Base-by-base conservation (phyloP, 2,888 invertebrate species). In the Eupithecia subumbrata region DNA sequence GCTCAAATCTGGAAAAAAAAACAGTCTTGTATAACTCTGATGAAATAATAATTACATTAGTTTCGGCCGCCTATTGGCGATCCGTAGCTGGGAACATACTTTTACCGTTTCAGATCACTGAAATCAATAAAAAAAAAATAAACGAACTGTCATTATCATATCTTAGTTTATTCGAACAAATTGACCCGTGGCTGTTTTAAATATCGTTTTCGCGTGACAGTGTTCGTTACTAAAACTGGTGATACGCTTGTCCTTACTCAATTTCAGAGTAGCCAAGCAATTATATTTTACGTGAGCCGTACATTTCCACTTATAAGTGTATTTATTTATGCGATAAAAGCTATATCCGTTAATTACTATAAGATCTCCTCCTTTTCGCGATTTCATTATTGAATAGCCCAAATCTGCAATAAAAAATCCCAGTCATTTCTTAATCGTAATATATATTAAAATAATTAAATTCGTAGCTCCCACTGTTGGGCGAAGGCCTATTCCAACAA, bases 261-360 rank as follows among this genome's bases (percentile, higher is more conserved):
- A 34, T 25, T 63, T 82, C 14, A 89, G 16, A 72, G 83, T 86
- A 0, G 87, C 87, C 14, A 82, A 86, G 69, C 89, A 89, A 0
- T 79, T 75, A 0, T 73, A 73, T 22, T 76, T 77, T 74, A 69
- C 43, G 11, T 18, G 52, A 14, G 18, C 64, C 2, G 77, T 76
- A 60, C 79, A 79, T 5, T 30, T 48, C 79, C 79, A 79, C 45
- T 22, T 60, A 9, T 68, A 7, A 0, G 69, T 11, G 22, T 5
- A 22, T 25, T 34, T 34, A 56, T 7, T 45, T 37, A 14, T 9
- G 34, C 71, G 52, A 43, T 45, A 67, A 63, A 56, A 76, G 18
- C 72, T 75, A 66, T 45, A 72, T 14, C 78, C 79, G 52, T 77
- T 72, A 8, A 80, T 22, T 18, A 78, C 34, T 34, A 80, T 71